phyloP scores from a whole-genome alignment of 2,888 invertebrate species.

The Dioctria rufipes region DNA sequence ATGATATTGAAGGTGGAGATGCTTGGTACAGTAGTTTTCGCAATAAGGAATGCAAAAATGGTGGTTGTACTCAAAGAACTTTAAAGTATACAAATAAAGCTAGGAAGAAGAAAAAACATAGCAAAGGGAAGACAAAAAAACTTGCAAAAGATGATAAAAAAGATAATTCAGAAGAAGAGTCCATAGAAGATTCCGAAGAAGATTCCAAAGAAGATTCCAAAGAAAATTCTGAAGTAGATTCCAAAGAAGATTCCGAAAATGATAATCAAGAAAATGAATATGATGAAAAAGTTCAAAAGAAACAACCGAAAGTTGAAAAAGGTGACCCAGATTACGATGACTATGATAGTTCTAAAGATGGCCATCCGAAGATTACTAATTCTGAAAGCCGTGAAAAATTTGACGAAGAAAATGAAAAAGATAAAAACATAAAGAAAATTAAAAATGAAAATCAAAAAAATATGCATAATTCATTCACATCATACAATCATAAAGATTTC shows the following conservation, averaged over 20 bases:
- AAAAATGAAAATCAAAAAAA: not conserved
- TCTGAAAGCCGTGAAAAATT: not conserved
- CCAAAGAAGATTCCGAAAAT: not conserved
- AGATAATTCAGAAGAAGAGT: not conserved
- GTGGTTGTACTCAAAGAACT: slow-evolving; percentile 22
- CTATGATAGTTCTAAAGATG: slow-evolving; percentile 27
- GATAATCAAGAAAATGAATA: slow-evolving; percentile 14
- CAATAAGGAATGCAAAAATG: slow-evolving; percentile 56
- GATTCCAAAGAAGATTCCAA: not conserved
- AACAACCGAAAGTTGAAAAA: not conserved
- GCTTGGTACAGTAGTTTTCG: slow-evolving; percentile 59
- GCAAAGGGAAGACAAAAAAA: not conserved
- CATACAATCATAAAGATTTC: not conserved
- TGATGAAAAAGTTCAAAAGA: not conserved
- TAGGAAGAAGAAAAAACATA: slow-evolving; percentile 8
- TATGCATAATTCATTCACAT: not conserved
- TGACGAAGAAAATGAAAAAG: not conserved
- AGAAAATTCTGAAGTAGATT: not conserved
- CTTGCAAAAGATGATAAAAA: not conserved
- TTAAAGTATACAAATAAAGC: not conserved
- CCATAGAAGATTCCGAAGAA: not conserved
- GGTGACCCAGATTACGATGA: slow-evolving; percentile 51
- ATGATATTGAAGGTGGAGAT: slow-evolving; percentile 54
- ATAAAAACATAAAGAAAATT: not conserved
- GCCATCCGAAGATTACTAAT: not conserved